phyloP scores from a whole-genome alignment of 1,140 invertebrate species.

The Lasioglossum baleicum region DNA sequence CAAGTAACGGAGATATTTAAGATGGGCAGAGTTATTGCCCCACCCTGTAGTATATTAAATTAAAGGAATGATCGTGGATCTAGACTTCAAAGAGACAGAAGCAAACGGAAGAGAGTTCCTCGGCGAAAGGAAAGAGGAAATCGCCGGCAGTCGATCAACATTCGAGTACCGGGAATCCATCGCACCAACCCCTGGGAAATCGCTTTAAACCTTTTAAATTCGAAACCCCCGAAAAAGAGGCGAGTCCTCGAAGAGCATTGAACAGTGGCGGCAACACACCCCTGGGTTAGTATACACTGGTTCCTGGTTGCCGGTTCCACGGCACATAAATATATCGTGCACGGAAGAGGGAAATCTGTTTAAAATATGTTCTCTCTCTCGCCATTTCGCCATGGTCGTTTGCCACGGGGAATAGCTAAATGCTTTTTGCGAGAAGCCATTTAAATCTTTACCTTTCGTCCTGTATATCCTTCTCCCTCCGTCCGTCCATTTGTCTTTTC shows the following conservation, averaged over 20 bases:
- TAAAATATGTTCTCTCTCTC: slow-evolving; percentile 77
- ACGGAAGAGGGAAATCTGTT: slow-evolving; percentile 77
- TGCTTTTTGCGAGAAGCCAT: slow-evolving; percentile 80
- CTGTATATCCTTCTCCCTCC: slow-evolving; percentile 40
- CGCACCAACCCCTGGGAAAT: slow-evolving; percentile 77
- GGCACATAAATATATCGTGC: slow-evolving; percentile 77
- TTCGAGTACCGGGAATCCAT: slow-evolving; percentile 67
- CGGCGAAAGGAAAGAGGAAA: slow-evolving; percentile 11
- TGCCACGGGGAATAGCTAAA: slow-evolving; percentile 80
- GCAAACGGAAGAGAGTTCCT: slow-evolving; percentile 18
- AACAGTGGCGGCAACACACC: slow-evolving; percentile 19
- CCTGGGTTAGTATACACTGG: neutral
- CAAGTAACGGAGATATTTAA: too few relatives aligned
- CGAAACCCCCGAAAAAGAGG: slow-evolving; percentile 49
- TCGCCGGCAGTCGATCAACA: slow-evolving; percentile 59
- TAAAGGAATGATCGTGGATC: neutral
- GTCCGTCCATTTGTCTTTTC: slow-evolving; percentile 41
- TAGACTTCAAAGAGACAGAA: slow-evolving; percentile 29
- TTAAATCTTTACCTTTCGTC: slow-evolving; percentile 79
- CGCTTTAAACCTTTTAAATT: slow-evolving; percentile 80
- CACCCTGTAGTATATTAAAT: too few relatives aligned
- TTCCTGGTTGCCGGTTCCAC: slow-evolving; percentile 48
- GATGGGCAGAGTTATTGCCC: too few relatives aligned
- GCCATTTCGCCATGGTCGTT: slow-evolving; percentile 79
- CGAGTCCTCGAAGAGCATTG: slow-evolving; percentile 50